Percentiles rank a stretch among this genome's conserved stretches.
Conservation (phyloP, 2,888 invertebrate species). For the Tryphoninae sp. region DNA sequence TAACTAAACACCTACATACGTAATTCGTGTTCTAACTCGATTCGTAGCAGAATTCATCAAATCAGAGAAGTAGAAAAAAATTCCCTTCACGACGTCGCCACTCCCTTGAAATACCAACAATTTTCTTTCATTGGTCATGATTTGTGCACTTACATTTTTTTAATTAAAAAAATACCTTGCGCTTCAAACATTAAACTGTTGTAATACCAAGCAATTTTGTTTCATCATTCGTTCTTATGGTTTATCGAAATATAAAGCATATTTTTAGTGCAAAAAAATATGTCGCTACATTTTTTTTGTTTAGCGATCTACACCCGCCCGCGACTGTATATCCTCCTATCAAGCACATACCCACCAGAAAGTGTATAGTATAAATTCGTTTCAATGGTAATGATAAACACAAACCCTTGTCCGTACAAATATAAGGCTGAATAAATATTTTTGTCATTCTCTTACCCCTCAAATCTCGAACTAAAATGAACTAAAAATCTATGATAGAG, state of each 20-base stretch:
- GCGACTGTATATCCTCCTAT: neutral
- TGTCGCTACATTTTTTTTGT: conserved; percentile 37
- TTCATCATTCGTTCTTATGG: conserved; percentile 26
- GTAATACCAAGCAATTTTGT: conserved; percentile 30
- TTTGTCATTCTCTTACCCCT: conserved; percentile 22
- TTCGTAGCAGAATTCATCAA: no score
- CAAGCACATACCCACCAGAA: neutral
- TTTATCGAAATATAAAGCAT: conserved; percentile 42
- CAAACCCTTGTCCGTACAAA: conserved; percentile 60
- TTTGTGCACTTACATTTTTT: conserved; percentile 64
- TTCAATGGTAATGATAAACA: conserved; percentile 60
- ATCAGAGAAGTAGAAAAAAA: conserved; percentile 17
- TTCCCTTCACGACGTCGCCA: conserved; percentile 31
- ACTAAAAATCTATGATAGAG: conserved; percentile 31
- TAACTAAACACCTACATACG: neutral
- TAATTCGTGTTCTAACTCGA: no score
- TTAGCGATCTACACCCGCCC: conserved; percentile 7
- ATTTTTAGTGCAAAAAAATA: conserved; percentile 59
- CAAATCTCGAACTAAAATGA: conserved; percentile 44
- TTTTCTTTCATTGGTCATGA: conserved; percentile 53
- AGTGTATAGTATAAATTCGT: conserved; percentile 54
- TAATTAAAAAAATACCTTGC: conserved; percentile 66
- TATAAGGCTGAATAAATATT: conserved; percentile 56
- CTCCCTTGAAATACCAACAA: conserved; percentile 56
- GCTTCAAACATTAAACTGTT: conserved; percentile 15